phyloP scores from a whole-genome alignment of 2,797 vertebrate genomes.

The Rousettus madagascariensis region DNA sequence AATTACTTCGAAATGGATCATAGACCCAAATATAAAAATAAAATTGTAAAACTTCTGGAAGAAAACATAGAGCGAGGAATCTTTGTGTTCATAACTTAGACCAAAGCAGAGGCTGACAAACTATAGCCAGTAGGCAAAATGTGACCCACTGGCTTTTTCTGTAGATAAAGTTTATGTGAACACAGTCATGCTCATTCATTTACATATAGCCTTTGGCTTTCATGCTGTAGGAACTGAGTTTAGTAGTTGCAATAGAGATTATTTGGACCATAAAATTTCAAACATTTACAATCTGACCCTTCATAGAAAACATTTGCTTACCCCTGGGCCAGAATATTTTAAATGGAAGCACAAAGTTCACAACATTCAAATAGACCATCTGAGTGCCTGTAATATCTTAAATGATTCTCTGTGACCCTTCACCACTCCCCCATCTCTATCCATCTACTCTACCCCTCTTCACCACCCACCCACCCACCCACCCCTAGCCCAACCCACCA shows the following conservation, averaged over 20 bases:
- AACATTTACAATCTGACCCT: not conserved
- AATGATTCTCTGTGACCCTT: not conserved
- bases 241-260: not conserved
- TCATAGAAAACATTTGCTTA: not conserved
- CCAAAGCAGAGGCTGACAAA: not conserved
- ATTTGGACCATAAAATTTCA: not conserved
- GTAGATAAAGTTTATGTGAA: not conserved
- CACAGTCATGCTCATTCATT: not conserved
- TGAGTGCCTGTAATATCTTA: not conserved
- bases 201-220: not conserved
- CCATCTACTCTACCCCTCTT: rapidly evolving
- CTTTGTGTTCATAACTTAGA: not conserved
- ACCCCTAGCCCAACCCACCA: not conserved
- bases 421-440: not conserved
- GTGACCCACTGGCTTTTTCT: not conserved
- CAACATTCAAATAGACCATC: not conserved
- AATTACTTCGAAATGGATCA: not conserved
- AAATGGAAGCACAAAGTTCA: not conserved
- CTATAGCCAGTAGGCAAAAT: not conserved
- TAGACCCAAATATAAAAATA: not conserved
- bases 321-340: not conserved
- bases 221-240: not conserved
- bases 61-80: not conserved
- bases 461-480: too few species aligned
- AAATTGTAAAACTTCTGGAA: not conserved